phyloP scores from a whole-genome alignment of 2,888 invertebrate genomes.

The Tethea ocularis region DNA sequence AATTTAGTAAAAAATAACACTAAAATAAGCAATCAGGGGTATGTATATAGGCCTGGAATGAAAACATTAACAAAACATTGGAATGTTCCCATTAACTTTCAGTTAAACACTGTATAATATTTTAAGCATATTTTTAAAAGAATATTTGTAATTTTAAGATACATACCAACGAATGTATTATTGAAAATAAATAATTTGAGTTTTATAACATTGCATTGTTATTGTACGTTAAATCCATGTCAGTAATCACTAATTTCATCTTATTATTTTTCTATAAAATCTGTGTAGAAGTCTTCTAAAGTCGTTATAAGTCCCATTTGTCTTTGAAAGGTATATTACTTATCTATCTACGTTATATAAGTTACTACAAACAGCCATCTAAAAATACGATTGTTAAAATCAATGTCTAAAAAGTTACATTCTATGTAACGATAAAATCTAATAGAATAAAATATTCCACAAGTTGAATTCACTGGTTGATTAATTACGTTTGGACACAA shows the following conservation, averaged over 20 bases:
- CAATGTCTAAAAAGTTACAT: slow-evolving; percentile 43
- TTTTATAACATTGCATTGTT: background rate
- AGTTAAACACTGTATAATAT: background rate
- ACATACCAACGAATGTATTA: background rate
- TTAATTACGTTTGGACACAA: slow-evolving; percentile 34
- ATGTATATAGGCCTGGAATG: background rate
- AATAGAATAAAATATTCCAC: slow-evolving; percentile 23
- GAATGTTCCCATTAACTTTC: background rate
- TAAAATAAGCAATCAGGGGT: background rate
- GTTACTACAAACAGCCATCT: slow-evolving; percentile 68
- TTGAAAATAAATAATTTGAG: background rate
- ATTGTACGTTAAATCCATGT: background rate
- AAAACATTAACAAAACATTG: background rate
- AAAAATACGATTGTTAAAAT: slow-evolving; percentile 65
- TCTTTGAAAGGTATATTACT: slow-evolving; percentile 13
- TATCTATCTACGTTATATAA: slow-evolving; percentile 33
- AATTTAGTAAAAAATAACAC: background rate
- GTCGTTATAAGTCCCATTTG: slow-evolving; percentile 2
- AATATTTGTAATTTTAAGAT: background rate
- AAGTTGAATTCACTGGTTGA: slow-evolving; percentile 33
- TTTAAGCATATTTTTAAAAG: too few species aligned
- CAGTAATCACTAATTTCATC: background rate
- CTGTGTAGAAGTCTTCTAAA: slow-evolving; percentile 2
- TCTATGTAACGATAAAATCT: slow-evolving; percentile 24
- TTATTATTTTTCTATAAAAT: slow-evolving; percentile 7